These are phyloP conservation scores for Tricholauxania praeusta DNA, from an alignment of 2,888 invertebrate species.

Conservation along the genomic window DNA sequence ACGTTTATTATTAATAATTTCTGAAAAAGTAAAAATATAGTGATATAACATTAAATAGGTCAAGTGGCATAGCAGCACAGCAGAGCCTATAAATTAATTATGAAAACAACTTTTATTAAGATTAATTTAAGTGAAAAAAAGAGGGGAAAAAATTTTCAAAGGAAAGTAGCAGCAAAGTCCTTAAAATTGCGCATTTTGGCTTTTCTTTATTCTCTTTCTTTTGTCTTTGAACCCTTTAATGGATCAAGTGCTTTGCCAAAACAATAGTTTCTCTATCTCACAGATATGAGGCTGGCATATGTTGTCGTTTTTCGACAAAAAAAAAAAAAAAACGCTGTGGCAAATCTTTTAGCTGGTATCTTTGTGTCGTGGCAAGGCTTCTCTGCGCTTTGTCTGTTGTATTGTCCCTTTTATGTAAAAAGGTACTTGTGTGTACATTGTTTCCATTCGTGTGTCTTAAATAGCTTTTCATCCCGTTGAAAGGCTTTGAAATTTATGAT, in stretches of 20 bases:
- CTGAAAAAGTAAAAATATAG: too few relatives aligned
- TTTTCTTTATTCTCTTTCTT: too few relatives aligned
- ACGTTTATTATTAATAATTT: too few relatives aligned
- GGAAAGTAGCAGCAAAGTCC: too few relatives aligned
- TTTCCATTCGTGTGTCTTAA: constrained; percentile 2
- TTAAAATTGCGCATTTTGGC: too few relatives aligned
- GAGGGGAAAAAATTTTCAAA: too few relatives aligned
- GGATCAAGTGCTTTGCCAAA: constrained; percentile 13
- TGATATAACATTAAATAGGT: too few relatives aligned
- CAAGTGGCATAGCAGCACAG: too few relatives aligned
- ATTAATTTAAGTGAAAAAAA: too few relatives aligned
- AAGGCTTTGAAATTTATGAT: constrained; percentile 57
- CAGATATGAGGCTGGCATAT: background rate
- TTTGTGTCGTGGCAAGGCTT: background rate
- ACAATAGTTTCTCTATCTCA: background rate
- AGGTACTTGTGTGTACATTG: constrained; percentile 1
- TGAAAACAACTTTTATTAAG: too few relatives aligned
- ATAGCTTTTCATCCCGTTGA: constrained; percentile 9
- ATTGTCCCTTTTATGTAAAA: constrained; percentile 1
- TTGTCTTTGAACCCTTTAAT: too few relatives aligned
- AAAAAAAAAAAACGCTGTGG: background rate
- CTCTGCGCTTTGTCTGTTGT: background rate
- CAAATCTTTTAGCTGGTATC: constrained; percentile 24
- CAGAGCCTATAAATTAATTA: too few relatives aligned
- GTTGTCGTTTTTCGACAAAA: background rate